These are phyloP conservation scores for Lissonota sp. DNA, from an alignment of 2,888 invertebrate genomes.

Conservation along the genomic window DNA sequence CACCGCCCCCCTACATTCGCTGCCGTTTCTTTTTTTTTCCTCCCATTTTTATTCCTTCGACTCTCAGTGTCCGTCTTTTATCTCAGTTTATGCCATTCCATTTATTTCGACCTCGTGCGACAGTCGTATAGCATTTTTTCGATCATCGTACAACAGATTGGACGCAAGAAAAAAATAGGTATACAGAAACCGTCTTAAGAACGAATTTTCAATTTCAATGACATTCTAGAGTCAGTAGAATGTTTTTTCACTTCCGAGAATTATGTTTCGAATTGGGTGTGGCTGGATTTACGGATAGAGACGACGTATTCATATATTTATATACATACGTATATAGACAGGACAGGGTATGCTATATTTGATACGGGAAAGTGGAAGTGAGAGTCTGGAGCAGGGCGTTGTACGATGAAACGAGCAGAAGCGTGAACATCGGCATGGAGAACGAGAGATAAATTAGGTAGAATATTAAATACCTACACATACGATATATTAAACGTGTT, in stretches of 20 bases:
- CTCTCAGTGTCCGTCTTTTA: constrained; percentile 30
- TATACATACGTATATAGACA: constrained; percentile 14
- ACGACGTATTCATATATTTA: constrained; percentile 6
- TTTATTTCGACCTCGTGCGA: constrained; percentile 7
- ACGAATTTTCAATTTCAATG: too few species aligned
- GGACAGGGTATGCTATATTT: constrained; percentile 23
- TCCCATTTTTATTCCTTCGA: constrained; percentile 4
- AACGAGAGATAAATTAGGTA: constrained; percentile 49
- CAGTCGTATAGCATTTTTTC: background rate
- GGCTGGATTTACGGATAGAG: constrained; percentile 27
- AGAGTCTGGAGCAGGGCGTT: constrained; percentile 39
- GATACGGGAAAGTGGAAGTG: constrained; percentile 46
- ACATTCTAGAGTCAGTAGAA: too few species aligned
- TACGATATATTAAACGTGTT: background rate
- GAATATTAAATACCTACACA: constrained; percentile 59
- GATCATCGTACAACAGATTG: background rate
- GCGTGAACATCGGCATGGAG: constrained; percentile 31
- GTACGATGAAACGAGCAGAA: constrained; percentile 17
- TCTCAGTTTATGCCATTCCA: constrained; percentile 42
- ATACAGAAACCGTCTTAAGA: background rate
- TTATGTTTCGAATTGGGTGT: constrained; percentile 52
- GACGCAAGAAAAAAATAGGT: background rate
- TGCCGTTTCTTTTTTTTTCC: constrained; percentile 11
- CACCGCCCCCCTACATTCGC: constrained; percentile 37
- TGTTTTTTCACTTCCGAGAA: background rate